Percentiles rank a stretch among this genome's conserved stretches.
These are phyloP conservation scores for Lophotriccus pileatus DNA, from an alignment of 2,797 vertebrate genomes.

Conservation along the genomic window DNA sequence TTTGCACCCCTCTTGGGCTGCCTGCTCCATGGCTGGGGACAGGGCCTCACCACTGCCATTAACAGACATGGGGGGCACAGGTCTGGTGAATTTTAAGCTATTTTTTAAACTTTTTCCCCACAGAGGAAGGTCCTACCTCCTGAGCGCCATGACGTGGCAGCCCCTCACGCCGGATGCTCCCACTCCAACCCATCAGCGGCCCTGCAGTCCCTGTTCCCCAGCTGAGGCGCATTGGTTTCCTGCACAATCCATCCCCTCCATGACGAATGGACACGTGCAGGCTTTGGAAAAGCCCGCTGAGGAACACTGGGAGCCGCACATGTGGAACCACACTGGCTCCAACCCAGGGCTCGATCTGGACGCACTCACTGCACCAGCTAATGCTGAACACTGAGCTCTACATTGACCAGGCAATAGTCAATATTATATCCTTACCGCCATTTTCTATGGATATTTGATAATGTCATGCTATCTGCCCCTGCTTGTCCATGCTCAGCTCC, in stretches of 20 bases:
- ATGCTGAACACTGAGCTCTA: accelerated
- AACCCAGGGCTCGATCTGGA: background rate
- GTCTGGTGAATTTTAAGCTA: background rate
- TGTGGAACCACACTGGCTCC: accelerated
- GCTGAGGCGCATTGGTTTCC: background rate
- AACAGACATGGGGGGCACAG: accelerated
- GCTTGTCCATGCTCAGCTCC: background rate
- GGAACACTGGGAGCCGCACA: accelerated
- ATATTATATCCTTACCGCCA: accelerated
- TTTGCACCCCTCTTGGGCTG: background rate
- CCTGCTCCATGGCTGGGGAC: accelerated
- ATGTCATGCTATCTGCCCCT: background rate
- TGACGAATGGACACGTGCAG: accelerated
- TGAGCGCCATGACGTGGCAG: accelerated
- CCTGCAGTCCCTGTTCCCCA: accelerated
- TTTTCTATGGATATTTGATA: background rate
- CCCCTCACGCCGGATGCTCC: background rate
- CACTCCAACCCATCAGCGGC: accelerated
- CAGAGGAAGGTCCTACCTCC: background rate
- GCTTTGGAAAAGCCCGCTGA: background rate
- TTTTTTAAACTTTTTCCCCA: background rate
- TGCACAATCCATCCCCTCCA: accelerated
- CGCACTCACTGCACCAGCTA: background rate
- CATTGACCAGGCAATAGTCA: accelerated
- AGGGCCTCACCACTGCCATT: accelerated